A percentile compares a stretch with the other conserved stretches of the same genome.
Conservation (phyloP, 1,140 invertebrate species). For the Tetragnatha versicolor region DNA sequence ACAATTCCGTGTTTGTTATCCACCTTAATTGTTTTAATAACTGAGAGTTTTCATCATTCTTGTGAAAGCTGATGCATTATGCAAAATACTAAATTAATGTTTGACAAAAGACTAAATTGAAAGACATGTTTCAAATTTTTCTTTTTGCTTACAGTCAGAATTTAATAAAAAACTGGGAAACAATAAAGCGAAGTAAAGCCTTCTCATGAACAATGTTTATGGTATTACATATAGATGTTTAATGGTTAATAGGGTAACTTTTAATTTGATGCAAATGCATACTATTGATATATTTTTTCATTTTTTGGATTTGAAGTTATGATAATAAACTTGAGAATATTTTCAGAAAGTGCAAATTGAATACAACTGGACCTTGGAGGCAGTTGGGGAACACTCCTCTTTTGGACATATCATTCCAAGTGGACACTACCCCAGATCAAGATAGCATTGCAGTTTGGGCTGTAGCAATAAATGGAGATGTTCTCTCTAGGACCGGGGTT, state of each 20-base stretch:
- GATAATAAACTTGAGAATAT: not conserved
- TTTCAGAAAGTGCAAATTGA: conserved; percentile 76
- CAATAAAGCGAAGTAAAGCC: too few species aligned
- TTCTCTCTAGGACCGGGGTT: conserved; percentile 79
- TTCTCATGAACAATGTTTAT: not conserved
- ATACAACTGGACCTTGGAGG: conserved; percentile 86
- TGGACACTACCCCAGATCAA: conserved; percentile 61
- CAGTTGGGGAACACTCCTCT: conserved; percentile 83
- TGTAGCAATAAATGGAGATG: conserved; percentile 81
- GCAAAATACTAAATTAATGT: too few species aligned
- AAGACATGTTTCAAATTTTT: too few species aligned
- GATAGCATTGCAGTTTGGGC: conserved; percentile 76
- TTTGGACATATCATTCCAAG: conserved; percentile 79
- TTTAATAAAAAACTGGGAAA: too few species aligned
- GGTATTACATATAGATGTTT: not conserved
- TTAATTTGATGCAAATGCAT: not conserved
- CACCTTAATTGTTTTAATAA: too few species aligned
- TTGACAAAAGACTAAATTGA: too few species aligned
- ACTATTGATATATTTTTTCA: not conserved
- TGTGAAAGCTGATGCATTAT: too few species aligned
- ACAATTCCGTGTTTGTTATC: too few species aligned
- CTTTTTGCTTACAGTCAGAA: too few species aligned
- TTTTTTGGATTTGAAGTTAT: not conserved
- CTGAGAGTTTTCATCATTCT: too few species aligned
- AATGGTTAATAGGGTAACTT: not conserved